Evolutionary conservation across 2,888 invertebrate genomes (phyloP).

Genomic region (Dryobota labecula): DNA sequence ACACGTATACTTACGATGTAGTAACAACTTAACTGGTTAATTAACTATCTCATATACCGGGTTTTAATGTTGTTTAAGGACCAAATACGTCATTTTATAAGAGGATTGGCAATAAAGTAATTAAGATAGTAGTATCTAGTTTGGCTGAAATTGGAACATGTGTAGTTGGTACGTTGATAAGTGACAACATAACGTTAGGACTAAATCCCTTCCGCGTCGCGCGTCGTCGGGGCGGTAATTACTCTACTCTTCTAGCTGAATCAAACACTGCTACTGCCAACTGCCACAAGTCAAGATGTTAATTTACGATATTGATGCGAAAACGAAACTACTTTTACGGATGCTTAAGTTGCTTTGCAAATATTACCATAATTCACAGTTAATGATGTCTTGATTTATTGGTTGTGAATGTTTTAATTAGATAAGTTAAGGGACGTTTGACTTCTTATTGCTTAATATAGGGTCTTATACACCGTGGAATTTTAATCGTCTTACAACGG

Average conservation of each 20-base stretch:
- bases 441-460: background rate
- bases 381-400: constrained; percentile 17
- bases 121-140: constrained; percentile 56
- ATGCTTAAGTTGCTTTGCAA: constrained; percentile 2
- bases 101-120: constrained; percentile 59
- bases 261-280: background rate
- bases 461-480: too few relatives aligned
- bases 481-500: too few relatives aligned
- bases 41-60: constrained; percentile 37
- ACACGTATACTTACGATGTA: constrained; percentile 28
- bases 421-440: too few relatives aligned
- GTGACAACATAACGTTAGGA: constrained; percentile 28
- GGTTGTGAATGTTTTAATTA: constrained; percentile 1
- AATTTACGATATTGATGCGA: background rate
- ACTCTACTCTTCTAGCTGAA: background rate
- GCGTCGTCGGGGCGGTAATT: constrained; percentile 38
- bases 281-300: background rate
- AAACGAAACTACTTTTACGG: background rate
- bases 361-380: constrained; percentile 1
- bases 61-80: constrained; percentile 47
- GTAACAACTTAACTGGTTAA: constrained; percentile 42
- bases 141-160: constrained; percentile 58
- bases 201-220: constrained; percentile 52
- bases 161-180: constrained; percentile 29
- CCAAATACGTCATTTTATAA: constrained; percentile 46